A percentile compares a stretch with the other conserved stretches of the same genome.
Conservation (phyloP, 2,888 invertebrate genomes). For the Vanessa cardui region DNA sequence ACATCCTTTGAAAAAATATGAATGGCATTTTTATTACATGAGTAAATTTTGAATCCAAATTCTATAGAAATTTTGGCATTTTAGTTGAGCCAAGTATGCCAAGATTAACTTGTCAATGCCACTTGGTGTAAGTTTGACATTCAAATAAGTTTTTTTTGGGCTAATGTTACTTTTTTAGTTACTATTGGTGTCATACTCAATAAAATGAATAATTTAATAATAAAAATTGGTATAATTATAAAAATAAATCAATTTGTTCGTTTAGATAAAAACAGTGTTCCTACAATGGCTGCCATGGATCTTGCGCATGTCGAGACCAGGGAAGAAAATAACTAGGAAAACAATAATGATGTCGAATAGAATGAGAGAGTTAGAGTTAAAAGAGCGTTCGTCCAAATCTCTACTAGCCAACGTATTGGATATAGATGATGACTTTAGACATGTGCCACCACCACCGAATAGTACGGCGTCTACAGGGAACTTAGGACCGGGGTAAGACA, state of each 20-base stretch:
- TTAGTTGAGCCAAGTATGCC: no score
- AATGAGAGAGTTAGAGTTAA: conserved; percentile 96
- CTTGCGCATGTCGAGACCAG: conserved; percentile 97
- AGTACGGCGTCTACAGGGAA: conserved; percentile 84
- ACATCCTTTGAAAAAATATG: not conserved
- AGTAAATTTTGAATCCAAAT: not conserved
- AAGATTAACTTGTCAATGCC: no score
- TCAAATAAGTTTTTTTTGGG: no score
- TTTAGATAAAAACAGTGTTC: conserved; percentile 95
- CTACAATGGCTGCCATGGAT: conserved; percentile 99
- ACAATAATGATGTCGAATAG: conserved; percentile 94
- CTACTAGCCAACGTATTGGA: conserved; percentile 97
- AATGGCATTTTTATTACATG: no score
- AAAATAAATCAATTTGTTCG: not conserved
- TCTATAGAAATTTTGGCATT: no score
- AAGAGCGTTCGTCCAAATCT: conserved; percentile 96
- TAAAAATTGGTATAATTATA: not conserved
- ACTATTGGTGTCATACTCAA: no score
- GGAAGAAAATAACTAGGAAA: conserved; percentile 95
- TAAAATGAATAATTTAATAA: no score
- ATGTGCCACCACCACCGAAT: conserved; percentile 86
- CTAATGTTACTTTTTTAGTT: no score
- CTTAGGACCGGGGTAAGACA: conserved; percentile 84
- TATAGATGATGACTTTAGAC: conserved; percentile 97
- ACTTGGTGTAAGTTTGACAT: no score